Conservation (phyloP, 2,113 vertebrate species). For the Brachypodius melanocephalos region DNA sequence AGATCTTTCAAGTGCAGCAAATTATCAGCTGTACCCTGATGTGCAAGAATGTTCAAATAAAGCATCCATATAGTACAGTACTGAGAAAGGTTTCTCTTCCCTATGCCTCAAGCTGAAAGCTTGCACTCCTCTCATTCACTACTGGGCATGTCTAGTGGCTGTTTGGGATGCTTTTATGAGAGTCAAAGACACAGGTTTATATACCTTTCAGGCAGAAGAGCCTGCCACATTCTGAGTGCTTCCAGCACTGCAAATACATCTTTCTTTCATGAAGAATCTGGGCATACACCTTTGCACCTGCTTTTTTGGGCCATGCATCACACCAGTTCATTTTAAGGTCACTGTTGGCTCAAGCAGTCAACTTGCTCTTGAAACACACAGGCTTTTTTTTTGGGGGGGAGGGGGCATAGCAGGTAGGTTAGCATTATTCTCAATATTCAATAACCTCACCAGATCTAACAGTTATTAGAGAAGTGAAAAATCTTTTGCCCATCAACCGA, state of each 20-base stretch:
- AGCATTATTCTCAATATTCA: neutral
- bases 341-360: neutral
- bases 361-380: neutral
- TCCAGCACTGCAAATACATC: neutral
- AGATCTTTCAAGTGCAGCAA: neutral
- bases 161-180: neutral
- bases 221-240: neutral
- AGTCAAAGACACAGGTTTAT: neutral
- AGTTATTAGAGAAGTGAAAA: neutral
- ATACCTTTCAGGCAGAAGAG: neutral
- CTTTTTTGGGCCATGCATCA: neutral
- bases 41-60: neutral
- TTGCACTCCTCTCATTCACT: neutral
- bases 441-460: neutral
- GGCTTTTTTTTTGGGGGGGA: neutral
- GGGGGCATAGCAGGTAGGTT: neutral
- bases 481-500: neutral
- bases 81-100: neutral
- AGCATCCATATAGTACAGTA: neutral
- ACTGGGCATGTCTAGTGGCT: neutral
- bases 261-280: neutral
- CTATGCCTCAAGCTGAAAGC: neutral
- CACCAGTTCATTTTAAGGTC: neutral
- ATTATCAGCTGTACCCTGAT: neutral
- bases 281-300: neutral